Base-by-base conservation (phyloP, 2,113 vertebrate species). In the Neogobius melanostomus region DNA sequence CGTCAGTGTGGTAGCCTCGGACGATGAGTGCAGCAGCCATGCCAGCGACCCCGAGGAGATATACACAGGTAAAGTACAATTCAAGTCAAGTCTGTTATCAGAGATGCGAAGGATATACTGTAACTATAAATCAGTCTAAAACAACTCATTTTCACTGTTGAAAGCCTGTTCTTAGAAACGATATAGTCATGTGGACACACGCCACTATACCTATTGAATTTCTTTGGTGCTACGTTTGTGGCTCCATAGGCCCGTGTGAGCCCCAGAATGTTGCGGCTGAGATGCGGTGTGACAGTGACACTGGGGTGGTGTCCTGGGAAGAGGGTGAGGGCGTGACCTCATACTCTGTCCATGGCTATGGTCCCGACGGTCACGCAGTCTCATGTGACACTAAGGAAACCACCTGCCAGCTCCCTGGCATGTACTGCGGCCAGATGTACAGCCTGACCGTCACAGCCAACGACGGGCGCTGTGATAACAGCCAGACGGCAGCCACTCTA, bases 351-450 rank as follows among this genome's bases (percentile, higher is more conserved):
- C 54, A n/a, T n/a, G 92, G 91, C 44, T 64, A 71, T 0, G 88
- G 89, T 36, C 76, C 79, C 0, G 69, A 90, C 8, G 92, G 92
- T 16, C 77, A 92, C 76, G 65, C 9, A 21, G 44, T 47, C 5
- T 43, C 65, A 15, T 94, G 92, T 48, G 6, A 36, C 66, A 91
- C 76, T 75, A 71, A 11, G 3, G 2, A 11, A 69, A 69, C 59
- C 53, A 83, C 67, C 50, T 94, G 93, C 64, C 43, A 68, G 43
- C 79, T 93, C 47, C 68, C 70, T 21, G 64, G 9, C 66, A 72
- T 94, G 85, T 82, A 89, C 9, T 94, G 93, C 12, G 92, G 92
- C 46, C 91, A 93, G 69, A 65, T 62, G 7, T 94, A 93, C 80
- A 92, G 91, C 73, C 46, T 94, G 67, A 92, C 91, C 1, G 70